phyloP scores from a whole-genome alignment of 92 coral and sea anemone genomes.

The Diadumene lineata region DNA sequence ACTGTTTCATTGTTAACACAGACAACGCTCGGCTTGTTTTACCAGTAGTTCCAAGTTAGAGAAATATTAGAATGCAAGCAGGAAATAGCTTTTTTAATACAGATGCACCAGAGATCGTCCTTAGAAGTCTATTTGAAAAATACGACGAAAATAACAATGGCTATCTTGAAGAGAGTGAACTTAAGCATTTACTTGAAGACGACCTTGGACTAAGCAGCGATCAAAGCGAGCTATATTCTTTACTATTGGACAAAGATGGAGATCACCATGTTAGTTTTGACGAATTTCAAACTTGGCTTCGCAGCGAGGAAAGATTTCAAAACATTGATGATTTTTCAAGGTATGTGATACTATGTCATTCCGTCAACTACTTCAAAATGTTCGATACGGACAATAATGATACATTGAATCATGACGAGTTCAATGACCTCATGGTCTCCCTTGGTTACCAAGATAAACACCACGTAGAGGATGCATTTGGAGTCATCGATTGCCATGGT shows the following conservation, averaged over 20 bases:
- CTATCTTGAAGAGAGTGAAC: constrained; percentile 52
- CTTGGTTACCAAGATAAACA: constrained; percentile 38
- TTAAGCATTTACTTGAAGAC: constrained; percentile 45
- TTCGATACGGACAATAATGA: constrained; percentile 54
- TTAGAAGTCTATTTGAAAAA: constrained; percentile 68
- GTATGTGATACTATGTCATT: constrained; percentile 50
- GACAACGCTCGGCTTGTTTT: too few relatives aligned
- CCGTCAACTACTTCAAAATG: constrained; percentile 54
- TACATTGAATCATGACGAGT: constrained; percentile 47
- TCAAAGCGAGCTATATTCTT: constrained; percentile 57
- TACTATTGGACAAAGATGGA: constrained; percentile 64
- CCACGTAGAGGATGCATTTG: constrained; percentile 47
- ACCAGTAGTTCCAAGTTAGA: too few relatives aligned
- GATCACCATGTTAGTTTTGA: constrained; percentile 72
- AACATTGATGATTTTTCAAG: constrained; percentile 49
- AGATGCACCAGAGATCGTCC: constrained; percentile 53
- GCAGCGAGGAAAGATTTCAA: constrained; percentile 68
- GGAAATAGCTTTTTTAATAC: constrained; percentile 63
- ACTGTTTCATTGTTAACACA: too few relatives aligned
- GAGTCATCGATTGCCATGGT: constrained; percentile 42
- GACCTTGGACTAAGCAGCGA: constrained; percentile 63
- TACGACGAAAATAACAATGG: constrained; percentile 69
- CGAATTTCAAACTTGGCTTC: constrained; percentile 68
- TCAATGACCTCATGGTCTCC: constrained; percentile 53
- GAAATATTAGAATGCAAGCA: constrained; percentile 74